Evolutionary conservation across 2,797 vertebrate species (phyloP).

Genomic region (Thalassophryne amazonica): DNA sequence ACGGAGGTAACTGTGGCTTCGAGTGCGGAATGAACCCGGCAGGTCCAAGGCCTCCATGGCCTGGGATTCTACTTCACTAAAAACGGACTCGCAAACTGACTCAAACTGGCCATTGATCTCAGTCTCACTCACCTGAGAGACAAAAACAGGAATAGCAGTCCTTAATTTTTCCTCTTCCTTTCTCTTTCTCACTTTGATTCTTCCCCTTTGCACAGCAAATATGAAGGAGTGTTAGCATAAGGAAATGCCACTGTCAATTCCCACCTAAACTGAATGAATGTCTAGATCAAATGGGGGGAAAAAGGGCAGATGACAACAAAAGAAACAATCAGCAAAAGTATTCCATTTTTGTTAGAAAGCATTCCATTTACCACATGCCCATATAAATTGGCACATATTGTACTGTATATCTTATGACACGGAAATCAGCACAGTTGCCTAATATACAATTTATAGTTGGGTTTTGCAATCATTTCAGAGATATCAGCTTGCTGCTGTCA

Average conservation of each 20-base stretch:
- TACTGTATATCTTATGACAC: slow-evolving; percentile 10
- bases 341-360: slow-evolving; percentile 50
- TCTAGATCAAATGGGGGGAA: slow-evolving; percentile 67
- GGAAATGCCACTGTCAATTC: slow-evolving; percentile 73
- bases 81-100: slow-evolving; percentile 99
- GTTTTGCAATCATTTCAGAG: background rate
- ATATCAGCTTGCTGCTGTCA: too few species aligned
- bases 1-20: slow-evolving; percentile 99
- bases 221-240: slow-evolving; percentile 85
- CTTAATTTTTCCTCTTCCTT: slow-evolving; percentile 91
- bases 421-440: slow-evolving; percentile 22
- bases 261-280: slow-evolving; percentile 75
- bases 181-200: slow-evolving; percentile 88
- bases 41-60: slow-evolving; percentile 99
- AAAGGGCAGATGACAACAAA: slow-evolving; percentile 57
- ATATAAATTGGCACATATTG: slow-evolving; percentile 20
- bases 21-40: slow-evolving; percentile 97
- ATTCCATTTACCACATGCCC: slow-evolving; percentile 47
- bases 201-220: slow-evolving; percentile 89
- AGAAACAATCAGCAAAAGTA: slow-evolving; percentile 49
- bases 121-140: slow-evolving; percentile 98
- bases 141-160: slow-evolving; percentile 93
- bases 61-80: slow-evolving; percentile 99
- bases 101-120: slow-evolving; percentile 99
- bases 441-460: too few species aligned